phyloP scores from a whole-genome alignment of 1,140 invertebrate species.

The Bombus huntii region DNA sequence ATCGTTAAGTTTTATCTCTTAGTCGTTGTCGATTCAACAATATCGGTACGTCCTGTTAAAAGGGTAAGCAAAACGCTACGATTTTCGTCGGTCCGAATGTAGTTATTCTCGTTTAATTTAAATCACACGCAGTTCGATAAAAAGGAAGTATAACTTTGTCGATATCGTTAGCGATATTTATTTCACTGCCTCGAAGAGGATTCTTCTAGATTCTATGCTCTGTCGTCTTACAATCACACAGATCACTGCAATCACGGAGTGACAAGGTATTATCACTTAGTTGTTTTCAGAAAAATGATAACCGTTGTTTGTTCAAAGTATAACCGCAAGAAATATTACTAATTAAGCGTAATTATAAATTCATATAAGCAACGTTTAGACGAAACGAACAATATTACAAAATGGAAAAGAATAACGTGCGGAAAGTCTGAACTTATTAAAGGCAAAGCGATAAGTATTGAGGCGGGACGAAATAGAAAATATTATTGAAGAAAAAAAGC shows the following conservation, averaged over 20 bases:
- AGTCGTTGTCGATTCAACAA: conserved; percentile 9
- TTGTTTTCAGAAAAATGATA: conserved; percentile 26
- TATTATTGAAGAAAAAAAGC: conserved; percentile 9
- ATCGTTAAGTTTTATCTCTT: conserved; percentile 27
- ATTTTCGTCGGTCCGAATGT: neutral
- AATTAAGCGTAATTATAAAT: conserved; percentile 23
- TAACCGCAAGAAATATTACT: neutral
- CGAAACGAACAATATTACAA: neutral
- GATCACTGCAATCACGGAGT: conserved; percentile 5
- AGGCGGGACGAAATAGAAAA: neutral
- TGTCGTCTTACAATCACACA: conserved; percentile 15
- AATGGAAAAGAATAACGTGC: neutral
- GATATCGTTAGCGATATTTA: conserved; percentile 34
- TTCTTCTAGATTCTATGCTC: conserved; percentile 22
- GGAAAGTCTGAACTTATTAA: neutral
- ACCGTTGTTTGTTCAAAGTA: conserved; percentile 30
- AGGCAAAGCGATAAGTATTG: neutral
- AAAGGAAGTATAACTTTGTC: neutral
- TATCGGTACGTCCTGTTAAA: conserved; percentile 17
- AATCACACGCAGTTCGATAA: conserved; percentile 30
- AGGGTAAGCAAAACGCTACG: conserved; percentile 24
- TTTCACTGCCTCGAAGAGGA: conserved; percentile 44
- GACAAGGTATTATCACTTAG: conserved; percentile 44
- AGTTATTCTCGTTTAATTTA: conserved; percentile 23
- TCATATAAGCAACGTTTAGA: conserved; percentile 21